Evolutionary conservation across 1,140 invertebrate species (phyloP).

Genomic region (Mya arenaria): DNA sequence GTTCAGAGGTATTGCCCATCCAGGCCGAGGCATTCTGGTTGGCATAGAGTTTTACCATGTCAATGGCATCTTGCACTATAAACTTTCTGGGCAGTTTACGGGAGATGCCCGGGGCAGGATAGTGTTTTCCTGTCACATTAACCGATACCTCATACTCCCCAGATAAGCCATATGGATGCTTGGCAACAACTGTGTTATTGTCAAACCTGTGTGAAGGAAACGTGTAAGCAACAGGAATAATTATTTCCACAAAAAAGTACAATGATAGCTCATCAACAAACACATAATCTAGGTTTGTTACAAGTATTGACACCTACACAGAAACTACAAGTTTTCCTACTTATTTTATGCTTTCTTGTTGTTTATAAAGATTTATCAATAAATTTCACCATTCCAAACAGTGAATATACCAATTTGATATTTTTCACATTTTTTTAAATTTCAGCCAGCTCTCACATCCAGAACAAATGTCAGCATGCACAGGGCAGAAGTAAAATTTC

Average conservation of each 20-base stretch:
- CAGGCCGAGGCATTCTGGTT: slow-evolving; percentile 14
- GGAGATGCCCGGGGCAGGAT: slow-evolving; percentile 26
- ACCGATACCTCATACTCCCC: slow-evolving; percentile 41
- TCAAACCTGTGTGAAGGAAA: slow-evolving; percentile 10
- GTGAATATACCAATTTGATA: too few species aligned
- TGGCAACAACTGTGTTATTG: slow-evolving; percentile 13
- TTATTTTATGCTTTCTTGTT: neutral
- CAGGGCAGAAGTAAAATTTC: too few species aligned
- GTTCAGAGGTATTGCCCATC: neutral
- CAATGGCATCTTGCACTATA: slow-evolving; percentile 11
- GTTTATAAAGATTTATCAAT: neutral
- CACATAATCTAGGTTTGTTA: neutral
- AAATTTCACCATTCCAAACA: too few species aligned
- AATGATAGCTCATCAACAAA: neutral
- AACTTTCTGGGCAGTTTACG: neutral
- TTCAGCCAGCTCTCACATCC: too few species aligned
- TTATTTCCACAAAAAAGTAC: neutral
- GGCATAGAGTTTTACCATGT: neutral
- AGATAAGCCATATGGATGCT: slow-evolving; percentile 30
- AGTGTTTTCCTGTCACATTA: slow-evolving; percentile 31
- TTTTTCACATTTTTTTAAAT: too few species aligned
- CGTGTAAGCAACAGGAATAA: neutral
- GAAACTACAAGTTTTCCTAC: neutral
- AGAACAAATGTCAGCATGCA: too few species aligned
- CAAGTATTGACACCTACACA: neutral